Conservation (phyloP, 2,888 invertebrate genomes). For the Horisme vitalbata region DNA sequence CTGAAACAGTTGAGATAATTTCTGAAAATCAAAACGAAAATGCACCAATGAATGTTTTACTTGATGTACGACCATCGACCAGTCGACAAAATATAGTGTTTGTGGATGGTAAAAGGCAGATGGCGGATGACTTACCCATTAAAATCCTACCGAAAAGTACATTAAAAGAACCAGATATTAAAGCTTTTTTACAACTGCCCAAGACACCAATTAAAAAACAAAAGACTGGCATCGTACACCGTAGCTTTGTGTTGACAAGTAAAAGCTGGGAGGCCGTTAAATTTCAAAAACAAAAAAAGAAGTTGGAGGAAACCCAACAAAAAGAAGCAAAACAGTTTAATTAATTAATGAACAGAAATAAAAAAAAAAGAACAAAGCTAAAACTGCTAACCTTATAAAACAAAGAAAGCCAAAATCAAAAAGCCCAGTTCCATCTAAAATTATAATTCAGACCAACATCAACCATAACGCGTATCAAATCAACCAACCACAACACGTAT, state of each 20-base stretch:
- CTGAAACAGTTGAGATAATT: background rate
- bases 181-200: slow-evolving; percentile 31
- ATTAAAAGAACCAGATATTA: slow-evolving; percentile 29
- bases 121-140: slow-evolving; percentile 29
- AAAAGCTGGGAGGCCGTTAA: slow-evolving; percentile 34
- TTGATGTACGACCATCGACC: slow-evolving; percentile 15
- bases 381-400: background rate
- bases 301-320: slow-evolving; percentile 27
- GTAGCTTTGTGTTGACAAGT: slow-evolving; percentile 33
- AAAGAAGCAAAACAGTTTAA: background rate
- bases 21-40: slow-evolving; percentile 1
- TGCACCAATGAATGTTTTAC: background rate
- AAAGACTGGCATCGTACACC: too few species aligned
- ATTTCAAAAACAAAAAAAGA: slow-evolving; percentile 34
- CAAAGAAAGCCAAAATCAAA: background rate
- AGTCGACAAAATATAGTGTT: slow-evolving; percentile 32
- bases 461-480: too few species aligned
- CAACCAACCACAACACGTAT: too few species aligned
- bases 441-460: too few species aligned
- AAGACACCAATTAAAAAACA: slow-evolving; percentile 33
- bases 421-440: background rate
- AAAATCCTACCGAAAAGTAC: slow-evolving; percentile 23
- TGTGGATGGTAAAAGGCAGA: slow-evolving; percentile 27
- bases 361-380: background rate
- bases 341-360: background rate